Percentiles rank a stretch among this genome's conserved stretches.
Evolutionary conservation across 92 coral and sea anemone genomes (phyloP).

Genomic region (Actinostola sp.): DNA sequence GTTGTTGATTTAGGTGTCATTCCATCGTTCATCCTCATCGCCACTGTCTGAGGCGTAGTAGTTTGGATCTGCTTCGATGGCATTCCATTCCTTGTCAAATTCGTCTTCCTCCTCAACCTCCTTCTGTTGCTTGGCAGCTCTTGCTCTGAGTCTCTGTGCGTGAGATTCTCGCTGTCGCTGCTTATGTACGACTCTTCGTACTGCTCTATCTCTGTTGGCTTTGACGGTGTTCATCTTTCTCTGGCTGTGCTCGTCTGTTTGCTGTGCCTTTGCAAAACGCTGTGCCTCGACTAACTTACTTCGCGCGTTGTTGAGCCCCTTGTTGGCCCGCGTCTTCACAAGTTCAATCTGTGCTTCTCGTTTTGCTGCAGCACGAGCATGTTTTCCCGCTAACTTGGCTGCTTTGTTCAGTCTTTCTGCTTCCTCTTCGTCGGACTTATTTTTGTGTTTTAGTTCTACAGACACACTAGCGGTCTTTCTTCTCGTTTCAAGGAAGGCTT

Average conservation of each 20-base stretch:
- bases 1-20: background rate
- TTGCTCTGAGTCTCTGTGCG: background rate
- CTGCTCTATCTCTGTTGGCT: background rate
- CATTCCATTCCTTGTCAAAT: background rate
- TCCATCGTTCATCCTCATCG: conserved; percentile 6
- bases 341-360: background rate
- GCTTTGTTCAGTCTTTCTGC: background rate
- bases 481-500: background rate
- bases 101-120: conserved; percentile 1
- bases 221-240: background rate
- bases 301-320: background rate
- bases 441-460: background rate
- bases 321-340: background rate
- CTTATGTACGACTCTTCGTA: background rate
- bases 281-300: background rate
- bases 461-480: background rate
- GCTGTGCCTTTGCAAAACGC: background rate
- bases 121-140: background rate
- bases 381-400: background rate
- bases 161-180: background rate
- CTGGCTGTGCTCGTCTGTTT: background rate
- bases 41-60: background rate
- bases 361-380: background rate
- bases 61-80: background rate
- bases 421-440: background rate